phyloP scores from a whole-genome alignment of 1,140 invertebrate species.

The Lordiphosa stackelbergi region DNA sequence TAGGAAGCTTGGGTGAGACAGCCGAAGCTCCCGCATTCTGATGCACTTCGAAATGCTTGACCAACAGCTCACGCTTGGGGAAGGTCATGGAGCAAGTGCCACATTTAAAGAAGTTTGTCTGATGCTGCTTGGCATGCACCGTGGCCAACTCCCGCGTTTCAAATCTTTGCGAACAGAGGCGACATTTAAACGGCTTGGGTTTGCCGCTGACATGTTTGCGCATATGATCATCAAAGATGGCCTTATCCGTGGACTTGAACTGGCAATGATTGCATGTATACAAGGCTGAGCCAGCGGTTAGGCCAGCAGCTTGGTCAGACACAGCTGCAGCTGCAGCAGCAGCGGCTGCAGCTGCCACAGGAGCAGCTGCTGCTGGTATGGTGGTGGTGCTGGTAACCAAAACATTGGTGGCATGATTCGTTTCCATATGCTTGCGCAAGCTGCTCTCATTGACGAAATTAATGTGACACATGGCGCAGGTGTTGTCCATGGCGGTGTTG shows the following conservation, averaged over 20 bases:
- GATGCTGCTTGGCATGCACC: conserved; percentile 75
- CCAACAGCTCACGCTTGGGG: conserved; percentile 68
- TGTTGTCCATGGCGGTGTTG: conserved; percentile 70
- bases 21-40: conserved; percentile 35
- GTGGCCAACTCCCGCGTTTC: conserved; percentile 74
- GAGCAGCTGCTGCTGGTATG: conserved; percentile 58
- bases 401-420: conserved; percentile 74
- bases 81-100: conserved; percentile 75
- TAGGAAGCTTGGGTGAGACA: conserved; percentile 12
- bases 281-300: conserved; percentile 41
- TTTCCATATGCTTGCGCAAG: conserved; percentile 76
- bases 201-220: conserved; percentile 68
- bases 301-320: conserved; percentile 25
- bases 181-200: conserved; percentile 76
- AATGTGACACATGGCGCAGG: conserved; percentile 72
- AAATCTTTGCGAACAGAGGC: conserved; percentile 72
- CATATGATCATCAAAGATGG: conserved; percentile 69
- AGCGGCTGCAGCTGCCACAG: conserved; percentile 47
- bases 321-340: conserved; percentile 47
- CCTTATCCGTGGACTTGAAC: conserved; percentile 74
- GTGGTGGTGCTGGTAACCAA: conserved; percentile 72
- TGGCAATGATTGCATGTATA: conserved; percentile 74
- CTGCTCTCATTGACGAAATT: conserved; percentile 73
- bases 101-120: conserved; percentile 74
- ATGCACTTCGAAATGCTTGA: conserved; percentile 75